These are phyloP conservation scores for Pantherophis alleghaniensis DNA, from an alignment of 2,797 vertebrate species.

Conservation along the genomic window DNA sequence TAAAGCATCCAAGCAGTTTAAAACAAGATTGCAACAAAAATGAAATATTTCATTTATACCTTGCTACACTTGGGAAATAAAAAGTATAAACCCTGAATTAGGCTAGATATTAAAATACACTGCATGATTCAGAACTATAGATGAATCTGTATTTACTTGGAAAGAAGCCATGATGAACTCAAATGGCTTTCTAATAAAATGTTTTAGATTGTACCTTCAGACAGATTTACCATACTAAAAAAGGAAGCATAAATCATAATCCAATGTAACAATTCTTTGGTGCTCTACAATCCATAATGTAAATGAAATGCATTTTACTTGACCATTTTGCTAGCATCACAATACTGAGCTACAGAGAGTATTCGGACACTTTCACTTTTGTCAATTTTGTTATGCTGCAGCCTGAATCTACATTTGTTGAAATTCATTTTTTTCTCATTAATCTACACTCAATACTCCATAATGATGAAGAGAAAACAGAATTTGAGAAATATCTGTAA, in stretches of 20 bases:
- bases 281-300: constrained; percentile 40
- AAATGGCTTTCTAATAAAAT: not conserved
- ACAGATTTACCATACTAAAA: constrained; percentile 1
- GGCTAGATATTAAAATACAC: constrained; percentile 26
- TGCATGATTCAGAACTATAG: not conserved
- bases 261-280: constrained; percentile 44
- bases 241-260: constrained; percentile 27
- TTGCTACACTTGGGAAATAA: constrained; percentile 51
- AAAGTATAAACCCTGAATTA: not conserved
- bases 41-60: not conserved
- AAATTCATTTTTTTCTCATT: not conserved
- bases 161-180: constrained; percentile 2
- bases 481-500: not conserved
- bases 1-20: constrained; percentile 4
- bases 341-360: constrained; percentile 26
- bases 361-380: not conserved
- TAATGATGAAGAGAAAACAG: not conserved
- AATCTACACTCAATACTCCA: not conserved
- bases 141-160: not conserved
- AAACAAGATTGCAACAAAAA: constrained; percentile 51
- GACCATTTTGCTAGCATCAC: constrained; percentile 32
- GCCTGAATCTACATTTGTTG: not conserved
- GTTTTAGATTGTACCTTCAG: not conserved
- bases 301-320: not conserved
- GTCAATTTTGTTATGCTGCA: not conserved